Conservation (phyloP, 2,113 vertebrate species). For the Hippoglossus stenolepis region DNA sequence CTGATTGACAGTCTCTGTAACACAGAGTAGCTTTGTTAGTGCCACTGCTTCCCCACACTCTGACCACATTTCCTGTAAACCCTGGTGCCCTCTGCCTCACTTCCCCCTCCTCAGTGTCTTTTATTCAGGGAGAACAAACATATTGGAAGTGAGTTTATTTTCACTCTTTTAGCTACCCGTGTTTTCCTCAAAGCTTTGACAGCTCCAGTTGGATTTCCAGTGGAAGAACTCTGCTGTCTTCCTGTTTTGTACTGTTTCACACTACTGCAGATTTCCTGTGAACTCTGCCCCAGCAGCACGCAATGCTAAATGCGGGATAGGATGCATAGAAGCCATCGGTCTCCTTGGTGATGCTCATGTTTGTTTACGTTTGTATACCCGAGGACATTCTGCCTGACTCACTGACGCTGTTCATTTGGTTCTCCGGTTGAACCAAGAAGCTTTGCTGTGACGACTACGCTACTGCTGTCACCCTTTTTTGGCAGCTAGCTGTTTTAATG, state of each 20-base stretch:
- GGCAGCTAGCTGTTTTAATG: constrained; percentile 20
- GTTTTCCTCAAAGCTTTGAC: neutral
- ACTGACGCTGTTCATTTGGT: constrained; percentile 26
- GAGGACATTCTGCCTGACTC: constrained; percentile 22
- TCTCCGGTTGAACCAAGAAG: constrained; percentile 21
- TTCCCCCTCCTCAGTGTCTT: neutral
- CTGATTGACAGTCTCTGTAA: neutral
- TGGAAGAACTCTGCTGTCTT: constrained; percentile 14
- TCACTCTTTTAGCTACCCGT: neutral
- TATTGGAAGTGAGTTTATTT: neutral
- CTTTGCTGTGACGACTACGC: constrained; percentile 22
- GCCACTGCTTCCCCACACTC: neutral
- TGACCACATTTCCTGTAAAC: constrained; percentile 6
- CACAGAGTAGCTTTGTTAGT: neutral
- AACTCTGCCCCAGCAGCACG: neutral
- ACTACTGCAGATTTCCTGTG: constrained; percentile 45
- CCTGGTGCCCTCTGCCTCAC: neutral
- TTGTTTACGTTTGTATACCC: neutral
- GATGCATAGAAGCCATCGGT: neutral
- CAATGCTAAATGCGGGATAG: neutral
- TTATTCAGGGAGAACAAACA: neutral
- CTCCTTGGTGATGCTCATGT: constrained; percentile 22
- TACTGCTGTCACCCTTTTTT: constrained; percentile 16
- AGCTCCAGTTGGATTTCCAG: constrained; percentile 11
- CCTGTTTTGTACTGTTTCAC: constrained; percentile 48